These are phyloP conservation scores for Mesitornis unicolor DNA, from an alignment of 2,113 vertebrate genomes.

Conservation along the genomic window DNA sequence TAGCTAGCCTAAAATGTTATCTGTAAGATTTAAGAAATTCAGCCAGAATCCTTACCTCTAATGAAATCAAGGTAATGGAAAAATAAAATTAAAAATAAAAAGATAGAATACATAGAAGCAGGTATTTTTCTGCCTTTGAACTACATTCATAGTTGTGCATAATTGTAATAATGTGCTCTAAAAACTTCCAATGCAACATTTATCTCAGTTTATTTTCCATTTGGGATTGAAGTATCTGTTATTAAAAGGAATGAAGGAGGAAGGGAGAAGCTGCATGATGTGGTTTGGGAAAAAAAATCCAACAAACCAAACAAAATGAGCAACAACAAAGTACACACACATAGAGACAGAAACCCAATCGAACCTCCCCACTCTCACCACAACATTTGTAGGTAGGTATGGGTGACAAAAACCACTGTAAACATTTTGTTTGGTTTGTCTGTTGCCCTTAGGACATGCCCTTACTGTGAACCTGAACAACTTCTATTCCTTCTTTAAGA, in stretches of 20 bases:
- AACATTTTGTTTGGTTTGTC: neutral
- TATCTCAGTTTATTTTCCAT: neutral
- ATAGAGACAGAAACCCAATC: neutral
- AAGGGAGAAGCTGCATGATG: neutral
- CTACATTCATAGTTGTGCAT: neutral
- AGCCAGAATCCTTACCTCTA: neutral
- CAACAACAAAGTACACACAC: neutral
- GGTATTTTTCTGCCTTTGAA: neutral
- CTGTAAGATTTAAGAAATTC: neutral
- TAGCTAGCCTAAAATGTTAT: neutral
- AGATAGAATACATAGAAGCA: neutral
- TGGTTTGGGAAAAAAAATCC: too few species aligned
- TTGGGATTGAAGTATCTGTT: neutral
- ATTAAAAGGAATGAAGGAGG: neutral
- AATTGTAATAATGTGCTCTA: neutral
- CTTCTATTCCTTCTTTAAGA: neutral
- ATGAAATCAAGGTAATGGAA: neutral
- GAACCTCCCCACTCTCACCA: too few species aligned
- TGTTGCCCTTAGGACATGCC: neutral
- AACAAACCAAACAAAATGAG: neutral
- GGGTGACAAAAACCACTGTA: neutral
- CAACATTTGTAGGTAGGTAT: neutral
- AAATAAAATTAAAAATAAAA: too few species aligned
- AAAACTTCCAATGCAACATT: neutral
- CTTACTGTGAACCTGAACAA: neutral